Evolutionary conservation across 2,888 invertebrate species (phyloP), one percentile per base, ranked within the genome.

Genomic region (Linyphia triangularis): DNA sequence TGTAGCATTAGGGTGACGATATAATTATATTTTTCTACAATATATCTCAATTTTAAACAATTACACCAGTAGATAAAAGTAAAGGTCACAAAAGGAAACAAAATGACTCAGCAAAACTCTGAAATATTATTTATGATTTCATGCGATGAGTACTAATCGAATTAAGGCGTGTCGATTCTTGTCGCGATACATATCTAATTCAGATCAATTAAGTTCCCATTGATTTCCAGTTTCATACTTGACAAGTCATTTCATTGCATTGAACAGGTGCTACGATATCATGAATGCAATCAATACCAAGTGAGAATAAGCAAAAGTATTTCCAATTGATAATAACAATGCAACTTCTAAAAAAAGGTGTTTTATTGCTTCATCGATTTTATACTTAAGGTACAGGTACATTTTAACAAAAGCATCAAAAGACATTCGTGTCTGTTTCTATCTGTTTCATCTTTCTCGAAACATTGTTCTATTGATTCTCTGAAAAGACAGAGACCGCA

Each of bases 301-400:
- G n/a, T 51, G n/a, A 51, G 51, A 51, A 51, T 51, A 16, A 33
- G 4, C 33, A 33, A 33, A 51, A 51, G 16, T 5, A 51, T 0
- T 0, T 16, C 51, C 13, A 9, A 51, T 16, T n/a, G 26, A 30
- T 24, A 59, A 59, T n/a, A 33, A 59, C 7, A 43, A 40, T 16
- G 9, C 9, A n/a, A 33, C 51, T 51, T 70, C 26, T 24, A 26
- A 43, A 70, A n/a, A 26, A 70, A 70, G 43, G 26, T 26, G 28
- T n/a, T 70, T 70, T 70, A 70, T 43, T 70, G 26, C 43, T 16
- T n/a, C 70, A 51, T 70, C 26, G 28, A 51, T 70, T 26, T 43
- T 22, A 43, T n/a, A 70, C 26, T 43, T 28, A 19, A 70, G 16
- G 13, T 57, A 33, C 26, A 9, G 10, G 0, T 9, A 24, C 24